Evolutionary conservation across 2,797 vertebrate genomes (phyloP), one percentile per base, ranked within the genome.

Genomic region (Clarias fuscus): DNA sequence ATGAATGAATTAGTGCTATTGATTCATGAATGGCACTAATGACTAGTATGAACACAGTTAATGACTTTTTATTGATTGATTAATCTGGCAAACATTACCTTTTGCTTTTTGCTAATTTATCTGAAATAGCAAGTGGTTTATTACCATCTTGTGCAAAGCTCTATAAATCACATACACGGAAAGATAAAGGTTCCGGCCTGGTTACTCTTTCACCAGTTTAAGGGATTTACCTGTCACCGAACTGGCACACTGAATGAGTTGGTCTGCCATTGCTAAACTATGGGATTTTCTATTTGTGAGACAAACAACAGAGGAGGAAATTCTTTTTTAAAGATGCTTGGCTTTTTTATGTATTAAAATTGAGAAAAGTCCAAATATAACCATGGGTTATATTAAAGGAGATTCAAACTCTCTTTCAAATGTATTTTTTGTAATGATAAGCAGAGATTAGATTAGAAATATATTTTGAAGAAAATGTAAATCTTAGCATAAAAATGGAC

Each of bases 271-370:
- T 13, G 96, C 96, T 67, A 70, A 20, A 40, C 37, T 95, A 97
- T 87, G 96, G 97, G 64, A n/a, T 99, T 85, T 98, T 98, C 64
- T 93, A 97, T 61, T 75, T 71, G 37, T 11, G 37, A 71, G 37
- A 43, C 20, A 73, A 75, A 75, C 2, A 53, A 24, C 37, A 43
- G 40, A 48, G 5, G 22, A 14, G 13, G 5, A 73, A n/a, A n/a
- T 48, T 24, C 0, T 73, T 53, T 5, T 11, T 7, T 15, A 18
- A 7, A 30, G 7, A 58, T 58, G 7, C 48, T 58, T 7, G 1
- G 5, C 2, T 27, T 53, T 75, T 30, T 77, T n/a, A 20, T 59
- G 17, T 59, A 27, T 20, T 10, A 10, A 58, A 56, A 20, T 30
- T 33, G 8, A 20, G 27, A 77, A 58, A 77, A 18, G 2, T 53